These are phyloP conservation scores for Melinaea menophilus DNA, from an alignment of 2,888 invertebrate species.

Conservation along the genomic window DNA sequence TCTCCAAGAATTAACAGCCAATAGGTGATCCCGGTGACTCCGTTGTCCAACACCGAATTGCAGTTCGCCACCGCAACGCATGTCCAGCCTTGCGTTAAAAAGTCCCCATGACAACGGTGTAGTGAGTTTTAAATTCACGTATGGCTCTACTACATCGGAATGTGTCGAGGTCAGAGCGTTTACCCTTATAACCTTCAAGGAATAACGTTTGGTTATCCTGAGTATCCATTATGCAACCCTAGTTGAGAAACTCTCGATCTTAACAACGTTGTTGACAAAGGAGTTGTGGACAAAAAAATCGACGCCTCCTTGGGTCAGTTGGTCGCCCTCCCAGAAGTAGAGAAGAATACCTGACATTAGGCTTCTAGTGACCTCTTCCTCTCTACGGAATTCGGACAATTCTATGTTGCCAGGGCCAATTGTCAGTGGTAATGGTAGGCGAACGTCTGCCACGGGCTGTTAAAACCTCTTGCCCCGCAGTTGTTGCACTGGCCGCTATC, in stretches of 20 bases:
- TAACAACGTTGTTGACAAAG: constrained; percentile 2
- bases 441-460: constrained; percentile 25
- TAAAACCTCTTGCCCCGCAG: constrained; percentile 26
- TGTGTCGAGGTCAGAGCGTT: neutral
- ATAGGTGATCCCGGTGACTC: too few relatives aligned
- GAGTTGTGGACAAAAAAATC: neutral
- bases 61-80: too few relatives aligned
- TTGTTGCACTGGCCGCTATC: constrained; percentile 28
- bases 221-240: constrained; percentile 14
- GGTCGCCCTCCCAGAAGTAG: constrained; percentile 28
- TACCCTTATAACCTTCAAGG: neutral
- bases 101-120: neutral
- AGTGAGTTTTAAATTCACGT: neutral
- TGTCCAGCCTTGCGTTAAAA: too few relatives aligned
- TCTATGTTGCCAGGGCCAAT: constrained; percentile 19
- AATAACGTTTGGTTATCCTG: constrained; percentile 12
- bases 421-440: constrained; percentile 10
- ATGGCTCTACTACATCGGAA: neutral
- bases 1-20: too few relatives aligned
- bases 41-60: too few relatives aligned
- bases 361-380: constrained; percentile 29
- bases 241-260: constrained; percentile 5
- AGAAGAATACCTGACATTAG: constrained; percentile 25
- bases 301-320: constrained; percentile 28
- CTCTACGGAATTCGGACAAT: constrained; percentile 14